Evolutionary conservation across 2,113 vertebrate species (phyloP).

Genomic region (Catharus minimus): DNA sequence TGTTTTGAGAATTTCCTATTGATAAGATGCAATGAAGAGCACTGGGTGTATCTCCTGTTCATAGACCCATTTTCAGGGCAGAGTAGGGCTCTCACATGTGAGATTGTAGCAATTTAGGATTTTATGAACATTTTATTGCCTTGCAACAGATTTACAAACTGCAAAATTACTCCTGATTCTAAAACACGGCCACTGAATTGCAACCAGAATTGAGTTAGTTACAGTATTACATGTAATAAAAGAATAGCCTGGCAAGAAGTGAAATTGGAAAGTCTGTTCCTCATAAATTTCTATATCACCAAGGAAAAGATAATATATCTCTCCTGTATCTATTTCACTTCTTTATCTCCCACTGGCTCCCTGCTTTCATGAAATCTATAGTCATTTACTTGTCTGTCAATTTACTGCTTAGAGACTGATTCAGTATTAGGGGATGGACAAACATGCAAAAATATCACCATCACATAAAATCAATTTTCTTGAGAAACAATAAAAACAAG

Average conservation of each 20-base stretch:
- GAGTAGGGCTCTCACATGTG: neutral
- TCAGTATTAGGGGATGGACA: neutral
- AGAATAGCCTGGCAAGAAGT: neutral
- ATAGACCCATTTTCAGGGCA: neutral
- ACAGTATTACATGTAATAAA: neutral
- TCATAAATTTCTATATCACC: neutral
- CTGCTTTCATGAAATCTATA: neutral
- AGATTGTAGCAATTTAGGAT: neutral
- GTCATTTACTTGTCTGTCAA: neutral
- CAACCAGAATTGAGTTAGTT: neutral
- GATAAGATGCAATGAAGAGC: neutral
- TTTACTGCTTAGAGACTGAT: neutral
- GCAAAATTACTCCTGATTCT: neutral
- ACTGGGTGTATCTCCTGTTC: neutral
- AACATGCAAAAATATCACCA: fast-evolving
- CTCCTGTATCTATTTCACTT: neutral
- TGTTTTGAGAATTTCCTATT: neutral
- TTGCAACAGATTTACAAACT: neutral
- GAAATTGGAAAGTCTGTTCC: neutral
- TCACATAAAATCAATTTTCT: neutral
- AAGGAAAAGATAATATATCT: neutral
- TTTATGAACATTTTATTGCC: neutral
- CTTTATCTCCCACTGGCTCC: neutral
- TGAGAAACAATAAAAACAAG: neutral
- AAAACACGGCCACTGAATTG: neutral